Base-by-base conservation (phyloP, 2,113 vertebrate species). In the Zosterops hypoxanthus region DNA sequence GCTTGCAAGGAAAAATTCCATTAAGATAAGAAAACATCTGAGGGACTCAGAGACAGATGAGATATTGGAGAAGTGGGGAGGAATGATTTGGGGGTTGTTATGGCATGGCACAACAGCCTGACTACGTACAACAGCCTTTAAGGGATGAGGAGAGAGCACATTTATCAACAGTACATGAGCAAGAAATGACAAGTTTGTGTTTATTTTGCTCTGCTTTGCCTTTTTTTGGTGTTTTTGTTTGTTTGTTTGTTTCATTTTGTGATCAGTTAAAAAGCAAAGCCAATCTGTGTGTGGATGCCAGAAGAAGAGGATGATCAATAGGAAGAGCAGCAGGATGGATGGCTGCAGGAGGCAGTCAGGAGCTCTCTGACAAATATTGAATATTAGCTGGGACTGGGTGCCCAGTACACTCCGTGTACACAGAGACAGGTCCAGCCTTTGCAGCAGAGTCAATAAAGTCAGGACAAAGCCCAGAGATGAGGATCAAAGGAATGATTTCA, bases 11-110 rank as follows among this genome's bases (percentile, higher is more conserved):
- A 41, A 53, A 92, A 93, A 95, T 91, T 86, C 92, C 84, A 92
- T 93, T 90, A 92, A 89, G 96, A 95, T 73, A 95, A 93, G 94
- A 88, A 94, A 88, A 94, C 60, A 63, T 76, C 14, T 90, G 86
- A 92, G 91, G 85, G 47, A 83, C 46, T 80, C 69, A 78, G 88
- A 77, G 92, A 64, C 66, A 81, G 88, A 90, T 90, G 73, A 94
- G 89, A 93, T 73, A n/a, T 3, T 3, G 76, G 60, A 63, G 76
- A 70, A 92, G 56, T 17, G 42, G 18, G 56, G 25, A 89, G 61
- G 89, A 89, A 46, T 31, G 47, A 47, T 71, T 75, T 77, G 90
- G 88, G 50, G 42, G 64, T 25, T 84, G 55, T 60, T 64, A 44
- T 26, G 57, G 92, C 57, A 8, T 0, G 34, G 82, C 56, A 86